Percentiles rank a stretch among this genome's conserved stretches.
Conservation (phyloP, 2,797 vertebrate genomes). For the Notolabrus celidotus region DNA sequence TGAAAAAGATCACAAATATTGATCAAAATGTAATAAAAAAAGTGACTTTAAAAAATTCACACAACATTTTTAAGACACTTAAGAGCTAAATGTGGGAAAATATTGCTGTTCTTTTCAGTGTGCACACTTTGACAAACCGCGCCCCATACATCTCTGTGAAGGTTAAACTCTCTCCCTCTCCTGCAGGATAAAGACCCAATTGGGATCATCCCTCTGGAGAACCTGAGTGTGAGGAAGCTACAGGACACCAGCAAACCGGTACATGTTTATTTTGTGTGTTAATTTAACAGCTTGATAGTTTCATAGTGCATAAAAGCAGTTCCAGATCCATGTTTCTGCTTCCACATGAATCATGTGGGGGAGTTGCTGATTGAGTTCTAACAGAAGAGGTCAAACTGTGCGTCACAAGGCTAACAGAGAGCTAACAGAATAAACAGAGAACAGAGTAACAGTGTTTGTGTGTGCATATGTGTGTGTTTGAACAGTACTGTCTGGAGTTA, state of each 20-base stretch:
- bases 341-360: constrained; percentile 25
- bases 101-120: too few relatives aligned
- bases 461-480: constrained; percentile 54
- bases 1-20: too few relatives aligned
- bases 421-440: constrained; percentile 14
- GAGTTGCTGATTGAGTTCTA: constrained; percentile 29
- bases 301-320: background rate
- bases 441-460: constrained; percentile 9
- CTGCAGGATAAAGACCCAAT: constrained; percentile 95
- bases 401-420: constrained; percentile 27
- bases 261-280: constrained; percentile 1
- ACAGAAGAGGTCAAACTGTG: constrained; percentile 15
- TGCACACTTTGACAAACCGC: too few relatives aligned
- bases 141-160: too few relatives aligned
- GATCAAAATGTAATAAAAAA: too few relatives aligned
- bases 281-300: background rate
- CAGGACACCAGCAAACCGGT: constrained; percentile 90
- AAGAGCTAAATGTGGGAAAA: too few relatives aligned
- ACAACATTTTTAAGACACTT: too few relatives aligned
- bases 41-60: too few relatives aligned
- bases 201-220: constrained; percentile 95
- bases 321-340: constrained; percentile 1
- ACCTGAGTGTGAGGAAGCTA: constrained; percentile 88
- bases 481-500: constrained; percentile 92
- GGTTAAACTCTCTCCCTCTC: too few relatives aligned